Percentiles rank a stretch among this genome's conserved stretches.
These are phyloP conservation scores for Phaethon lepturus DNA, from an alignment of 2,113 vertebrate species.

Conservation along the genomic window DNA sequence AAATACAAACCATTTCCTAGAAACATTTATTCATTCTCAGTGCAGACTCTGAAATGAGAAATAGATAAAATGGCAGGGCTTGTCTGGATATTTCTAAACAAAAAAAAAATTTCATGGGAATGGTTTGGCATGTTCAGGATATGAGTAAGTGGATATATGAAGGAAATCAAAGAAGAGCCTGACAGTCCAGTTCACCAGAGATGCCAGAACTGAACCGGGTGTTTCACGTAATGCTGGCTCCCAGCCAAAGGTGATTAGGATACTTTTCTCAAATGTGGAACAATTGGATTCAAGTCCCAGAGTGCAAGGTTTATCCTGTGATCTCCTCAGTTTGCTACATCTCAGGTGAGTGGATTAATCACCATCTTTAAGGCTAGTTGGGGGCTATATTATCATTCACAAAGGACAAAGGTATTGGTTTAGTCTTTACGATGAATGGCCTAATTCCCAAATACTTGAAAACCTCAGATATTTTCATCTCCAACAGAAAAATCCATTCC, in stretches of 20 bases:
- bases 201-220: fast-evolving
- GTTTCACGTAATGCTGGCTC: background rate
- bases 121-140: background rate
- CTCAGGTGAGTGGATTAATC: background rate
- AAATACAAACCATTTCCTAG: background rate
- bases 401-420: background rate
- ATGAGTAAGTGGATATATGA: background rate
- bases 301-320: background rate
- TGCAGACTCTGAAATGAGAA: background rate
- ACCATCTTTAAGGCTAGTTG: background rate
- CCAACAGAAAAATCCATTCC: background rate
- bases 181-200: background rate
- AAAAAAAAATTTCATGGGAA: background rate
- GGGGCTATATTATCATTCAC: background rate
- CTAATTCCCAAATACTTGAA: background rate
- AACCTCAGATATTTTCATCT: background rate
- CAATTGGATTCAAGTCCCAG: background rate
- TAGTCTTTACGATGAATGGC: background rate
- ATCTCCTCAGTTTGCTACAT: background rate
- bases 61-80: background rate
- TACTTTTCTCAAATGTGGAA: background rate
- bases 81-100: background rate
- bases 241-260: background rate
- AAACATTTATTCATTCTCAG: background rate
- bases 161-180: background rate